Evolutionary conservation across 2,113 vertebrate genomes (phyloP).

Genomic region (Daphoenositta chrysoptera): DNA sequence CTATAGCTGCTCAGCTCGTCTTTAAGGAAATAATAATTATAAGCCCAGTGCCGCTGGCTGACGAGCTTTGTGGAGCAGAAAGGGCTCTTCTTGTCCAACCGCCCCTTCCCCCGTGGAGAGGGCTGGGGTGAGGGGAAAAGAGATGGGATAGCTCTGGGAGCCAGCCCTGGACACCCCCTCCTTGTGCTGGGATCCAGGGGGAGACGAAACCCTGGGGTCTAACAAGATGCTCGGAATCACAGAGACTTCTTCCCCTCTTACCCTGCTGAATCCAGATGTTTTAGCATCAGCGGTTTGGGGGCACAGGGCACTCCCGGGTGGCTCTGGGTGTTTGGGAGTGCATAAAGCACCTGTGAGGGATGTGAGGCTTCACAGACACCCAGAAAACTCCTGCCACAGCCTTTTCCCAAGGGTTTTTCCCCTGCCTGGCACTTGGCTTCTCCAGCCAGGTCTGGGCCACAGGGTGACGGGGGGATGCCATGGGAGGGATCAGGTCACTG

Average conservation of each 20-base stretch:
- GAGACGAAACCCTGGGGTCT: neutral
- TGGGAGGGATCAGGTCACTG: neutral
- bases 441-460: fast-evolving
- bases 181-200: neutral
- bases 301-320: neutral
- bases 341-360: neutral
- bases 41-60: neutral
- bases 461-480: neutral
- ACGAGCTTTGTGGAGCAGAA: neutral
- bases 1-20: neutral
- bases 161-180: neutral
- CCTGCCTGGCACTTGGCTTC: fast-evolving
- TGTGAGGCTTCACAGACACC: fast-evolving
- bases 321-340: neutral
- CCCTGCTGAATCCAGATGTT: neutral
- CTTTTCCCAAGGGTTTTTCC: neutral
- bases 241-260: neutral
- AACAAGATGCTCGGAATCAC: neutral
- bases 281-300: neutral
- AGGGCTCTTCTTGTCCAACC: neutral
- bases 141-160: neutral
- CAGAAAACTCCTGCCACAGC: neutral
- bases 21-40: constrained; percentile 56
- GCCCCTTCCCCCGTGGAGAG: neutral
- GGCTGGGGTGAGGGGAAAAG: neutral